Evolutionary conservation across 2,797 vertebrate species (phyloP), one percentile per base, ranked within the genome.

Genomic region (Crossoptilon crossoptilon): DNA sequence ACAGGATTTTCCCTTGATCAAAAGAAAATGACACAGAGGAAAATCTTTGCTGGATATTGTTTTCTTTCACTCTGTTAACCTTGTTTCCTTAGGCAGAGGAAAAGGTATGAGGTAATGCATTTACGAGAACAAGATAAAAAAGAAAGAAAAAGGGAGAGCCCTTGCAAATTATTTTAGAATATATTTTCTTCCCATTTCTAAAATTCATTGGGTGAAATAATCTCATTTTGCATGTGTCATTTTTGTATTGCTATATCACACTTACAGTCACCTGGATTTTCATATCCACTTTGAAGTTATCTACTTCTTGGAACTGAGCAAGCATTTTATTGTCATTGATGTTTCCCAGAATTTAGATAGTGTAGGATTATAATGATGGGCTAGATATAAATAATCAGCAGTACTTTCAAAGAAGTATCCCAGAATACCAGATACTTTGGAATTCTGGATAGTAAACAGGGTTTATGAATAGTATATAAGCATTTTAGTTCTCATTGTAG

Each of bases 361-460:
- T 73, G 3, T 58, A 35, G 7, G 8, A 27, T 37, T 75, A 51
- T 29, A 67, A 49, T 22, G 5, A 67, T 46, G 18, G 23, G 5
- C 19, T 74, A 37, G 79, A 69, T 83, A 66, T 35, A 68, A 87
- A 74, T 77, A 87, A 74, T 41, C 74, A 58, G 27, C 12, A 76
- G 5, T 7, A 64, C 7, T 76, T 88, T 79, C 26, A 76, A 88
- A 63, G 14, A 78, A 41, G 27, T 90, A 69, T 44, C 16, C n/a
- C 9, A 51, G 9, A 71, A 21, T 48, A 63, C 2, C 12, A 63
- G 58, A 75, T 14, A 31, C n/a, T 85, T 76, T 49, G 8, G 27
- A 60, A 11, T 87, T 84, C 58, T 60, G 33, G 3, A 60, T 7
- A 87, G 7, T 27, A 75, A 78, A 49, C 17, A 24, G 3, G 3